A percentile compares a stretch with the other conserved stretches of the same genome.
Conservation (phyloP, 2,797 vertebrate genomes). For the Xenentodon cancila region DNA sequence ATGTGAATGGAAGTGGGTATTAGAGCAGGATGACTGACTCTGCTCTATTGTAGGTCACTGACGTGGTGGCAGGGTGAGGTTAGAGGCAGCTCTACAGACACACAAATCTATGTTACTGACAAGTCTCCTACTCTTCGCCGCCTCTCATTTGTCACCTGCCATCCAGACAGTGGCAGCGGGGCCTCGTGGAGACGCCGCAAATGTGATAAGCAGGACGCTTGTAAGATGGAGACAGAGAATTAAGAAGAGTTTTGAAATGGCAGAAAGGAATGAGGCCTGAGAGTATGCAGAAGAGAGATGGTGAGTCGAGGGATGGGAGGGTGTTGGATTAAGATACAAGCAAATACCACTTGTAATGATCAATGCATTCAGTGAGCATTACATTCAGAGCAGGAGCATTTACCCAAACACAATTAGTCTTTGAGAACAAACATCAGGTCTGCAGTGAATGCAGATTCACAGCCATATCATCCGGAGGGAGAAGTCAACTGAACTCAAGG, state of each 20-base stretch:
- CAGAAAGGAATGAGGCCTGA: constrained; percentile 21
- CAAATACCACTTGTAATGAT: constrained; percentile 81
- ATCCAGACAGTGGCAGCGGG: constrained; percentile 49
- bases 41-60: constrained; percentile 32
- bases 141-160: constrained; percentile 63
- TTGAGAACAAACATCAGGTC: constrained; percentile 79
- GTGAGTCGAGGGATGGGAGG: constrained; percentile 13
- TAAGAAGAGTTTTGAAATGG: constrained; percentile 29
- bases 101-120: constrained; percentile 31
- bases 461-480: constrained; percentile 45
- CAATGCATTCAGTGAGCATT: constrained; percentile 81
- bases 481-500: constrained; percentile 47
- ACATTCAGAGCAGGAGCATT: constrained; percentile 82
- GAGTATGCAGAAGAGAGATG: constrained; percentile 15
- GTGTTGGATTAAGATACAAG: constrained; percentile 71
- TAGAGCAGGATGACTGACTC: constrained; percentile 25
- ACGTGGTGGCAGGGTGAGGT: constrained; percentile 29
- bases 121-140: constrained; percentile 55
- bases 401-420: constrained; percentile 83
- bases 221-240: constrained; percentile 28
- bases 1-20: constrained; percentile 9
- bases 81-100: constrained; percentile 24
- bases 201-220: constrained; percentile 48
- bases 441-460: constrained; percentile 61
- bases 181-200: constrained; percentile 46